Base-by-base conservation (phyloP, 1,140 invertebrate genomes). In the Drosophila nasuta region DNA sequence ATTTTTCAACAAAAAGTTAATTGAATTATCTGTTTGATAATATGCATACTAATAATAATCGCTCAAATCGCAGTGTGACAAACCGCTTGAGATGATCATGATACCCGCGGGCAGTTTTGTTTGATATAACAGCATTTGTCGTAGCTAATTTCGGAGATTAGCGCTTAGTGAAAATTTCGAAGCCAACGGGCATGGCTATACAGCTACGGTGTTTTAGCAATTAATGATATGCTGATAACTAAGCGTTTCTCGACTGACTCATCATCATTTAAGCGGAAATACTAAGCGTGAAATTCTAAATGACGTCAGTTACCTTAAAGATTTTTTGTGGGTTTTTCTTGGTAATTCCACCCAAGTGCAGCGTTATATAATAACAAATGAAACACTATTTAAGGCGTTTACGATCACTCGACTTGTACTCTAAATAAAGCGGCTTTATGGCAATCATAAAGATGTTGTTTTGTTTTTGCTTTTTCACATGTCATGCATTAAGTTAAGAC, bases 71-170 rank as follows among this genome's bases (percentile, higher is more conserved):
- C 28, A 30, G 13, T 11, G 20, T 59, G 28, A 25, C 45, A 58
- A 68, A 68, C 17, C n/a, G 6, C 20, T 7, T 8, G 20, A 35
- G 5, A 25, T 46, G 13, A 35, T 20, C 54, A 10, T 10, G 7
- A 60, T 62, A 41, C 20, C 57, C 46, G 6, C 15, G 35, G 30
- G 1, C 10, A 20, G 38, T 56, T 17, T 25, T n/a, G 15, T 38
- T 28, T 8, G 28, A 13, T 46, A 68, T 74, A 74, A 69, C 57
- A 74, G 71, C 65, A 69, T 69, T 74, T 74, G 65, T 74, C 65
- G 65, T 74, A 69, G 71, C 71, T 74, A 74, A 74, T 74, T 74
- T 74, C 20, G 48, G 41, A 46, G 57, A 74, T 74, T 74, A 74
- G 8, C 57, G 49, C 33, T 74, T 56, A 62, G 33, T 41, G 71